Base-by-base conservation (phyloP, 2,797 vertebrate species). In the Antrozous pallidus region DNA sequence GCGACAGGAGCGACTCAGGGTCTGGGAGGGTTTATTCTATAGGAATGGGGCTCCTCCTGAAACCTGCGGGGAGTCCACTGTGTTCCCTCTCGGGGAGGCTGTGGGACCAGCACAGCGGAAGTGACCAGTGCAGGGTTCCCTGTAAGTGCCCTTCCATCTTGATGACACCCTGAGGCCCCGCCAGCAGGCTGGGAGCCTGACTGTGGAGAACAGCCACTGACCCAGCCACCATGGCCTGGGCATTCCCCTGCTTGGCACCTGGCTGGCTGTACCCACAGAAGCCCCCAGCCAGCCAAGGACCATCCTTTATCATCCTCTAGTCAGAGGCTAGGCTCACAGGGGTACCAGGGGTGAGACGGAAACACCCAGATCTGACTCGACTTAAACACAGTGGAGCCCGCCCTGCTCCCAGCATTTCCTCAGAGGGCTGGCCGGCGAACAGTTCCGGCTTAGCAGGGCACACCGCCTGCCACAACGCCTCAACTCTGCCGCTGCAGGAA, bases 1-100 rank as follows among this genome's bases (percentile, higher is more conserved):
- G 40, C 1, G 11, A 38, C 7, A 75, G 31, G 6, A n/a, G 5
- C 26, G 3, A 14, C 18, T 14, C 0, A 2, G 20, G 38, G 5
- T 54, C 58, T 26, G 26, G 61, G 40, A 69, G 18, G 56, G 33
- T 0, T 45, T 24, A 16, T 24, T 45, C 20, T 26, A 16, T 9
- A 47, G 40, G 79, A 61, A 65, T 26, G 58, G 38, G 40, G 40
- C 18, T 9, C 54, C 28, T 8, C 77, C 58, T 38, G 54, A 80
- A 38, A 31, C 54, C 54, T 4, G 51, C 4, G 7, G 36, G 67
- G 33, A 24, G 49, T 5, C 12, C n/a, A n/a, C 10, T 1, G 28
- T 6, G 18, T 2, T 40, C 16, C 63, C 86, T 36, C 45, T 20
- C 8, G 49, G 47, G 65, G 18, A 58, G 56, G 18, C 73, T 4